phyloP scores from a whole-genome alignment of 2,797 vertebrate species.

The Gadopsis bispinosus region DNA sequence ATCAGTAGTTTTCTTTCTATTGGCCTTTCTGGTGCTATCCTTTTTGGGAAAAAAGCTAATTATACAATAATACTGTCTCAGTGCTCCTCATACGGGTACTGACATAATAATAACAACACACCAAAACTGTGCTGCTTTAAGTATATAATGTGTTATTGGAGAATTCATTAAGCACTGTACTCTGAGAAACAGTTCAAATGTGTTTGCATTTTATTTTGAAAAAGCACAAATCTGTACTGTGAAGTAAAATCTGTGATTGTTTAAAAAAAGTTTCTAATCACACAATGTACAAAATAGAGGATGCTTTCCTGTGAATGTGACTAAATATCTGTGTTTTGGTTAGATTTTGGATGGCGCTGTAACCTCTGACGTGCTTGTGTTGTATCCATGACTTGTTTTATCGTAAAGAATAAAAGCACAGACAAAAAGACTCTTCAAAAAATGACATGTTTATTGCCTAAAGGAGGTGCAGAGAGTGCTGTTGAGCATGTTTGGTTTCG shows the following conservation, averaged over 20 bases:
- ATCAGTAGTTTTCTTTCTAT: background rate
- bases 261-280: background rate
- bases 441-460: conserved; percentile 63
- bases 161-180: background rate
- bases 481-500: conserved; percentile 40
- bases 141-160: background rate
- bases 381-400: background rate
- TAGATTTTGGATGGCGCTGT: background rate
- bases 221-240: background rate
- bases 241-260: background rate
- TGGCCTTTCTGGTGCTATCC: background rate
- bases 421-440: conserved; percentile 29
- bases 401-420: conserved; percentile 34
- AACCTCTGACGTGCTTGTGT: background rate
- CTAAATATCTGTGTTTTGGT: background rate
- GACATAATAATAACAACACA: background rate
- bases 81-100: background rate
- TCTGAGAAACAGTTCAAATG: background rate
- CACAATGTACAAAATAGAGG: background rate
- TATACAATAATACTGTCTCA: background rate
- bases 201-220: background rate
- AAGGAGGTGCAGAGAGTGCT: conserved; percentile 25
- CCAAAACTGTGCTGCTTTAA: background rate
- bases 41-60: background rate
- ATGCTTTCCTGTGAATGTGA: background rate